Percentiles rank a stretch among this genome's conserved stretches.
phyloP scores from a whole-genome alignment of 2,888 invertebrate genomes.

The Chloroclystis v-ata region DNA sequence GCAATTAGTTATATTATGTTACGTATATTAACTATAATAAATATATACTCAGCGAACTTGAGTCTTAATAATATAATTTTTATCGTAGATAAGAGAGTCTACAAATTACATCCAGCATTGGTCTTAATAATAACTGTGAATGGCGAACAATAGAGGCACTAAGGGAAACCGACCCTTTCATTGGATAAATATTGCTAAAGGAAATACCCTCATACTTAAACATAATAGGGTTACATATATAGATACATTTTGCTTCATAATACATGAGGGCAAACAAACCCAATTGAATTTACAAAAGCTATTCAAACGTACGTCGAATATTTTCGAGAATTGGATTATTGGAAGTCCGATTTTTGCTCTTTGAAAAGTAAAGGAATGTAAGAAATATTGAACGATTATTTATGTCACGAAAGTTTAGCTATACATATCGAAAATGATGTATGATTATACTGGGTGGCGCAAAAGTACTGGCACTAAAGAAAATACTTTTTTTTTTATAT shows the following conservation, averaged over 20 bases:
- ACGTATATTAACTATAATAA: too few species aligned
- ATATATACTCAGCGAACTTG: too few species aligned
- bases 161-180: not conserved
- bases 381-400: too few species aligned
- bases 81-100: not conserved
- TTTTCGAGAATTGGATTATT: not conserved
- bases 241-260: not conserved
- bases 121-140: not conserved
- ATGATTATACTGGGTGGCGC: too few species aligned
- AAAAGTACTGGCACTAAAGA: too few species aligned
- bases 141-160: not conserved
- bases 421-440: too few species aligned
- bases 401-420: not conserved
- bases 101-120: not conserved
- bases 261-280: not conserved
- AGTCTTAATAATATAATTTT: too few species aligned
- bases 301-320: not conserved
- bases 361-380: not conserved
- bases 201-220: not conserved
- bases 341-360: not conserved
- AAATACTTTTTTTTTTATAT: too few species aligned
- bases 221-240: not conserved
- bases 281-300: not conserved
- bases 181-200: constrained; percentile 1
- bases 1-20: too few species aligned